Base-by-base conservation (phyloP, 2,113 vertebrate species). In the Hippocampus abdominalis region DNA sequence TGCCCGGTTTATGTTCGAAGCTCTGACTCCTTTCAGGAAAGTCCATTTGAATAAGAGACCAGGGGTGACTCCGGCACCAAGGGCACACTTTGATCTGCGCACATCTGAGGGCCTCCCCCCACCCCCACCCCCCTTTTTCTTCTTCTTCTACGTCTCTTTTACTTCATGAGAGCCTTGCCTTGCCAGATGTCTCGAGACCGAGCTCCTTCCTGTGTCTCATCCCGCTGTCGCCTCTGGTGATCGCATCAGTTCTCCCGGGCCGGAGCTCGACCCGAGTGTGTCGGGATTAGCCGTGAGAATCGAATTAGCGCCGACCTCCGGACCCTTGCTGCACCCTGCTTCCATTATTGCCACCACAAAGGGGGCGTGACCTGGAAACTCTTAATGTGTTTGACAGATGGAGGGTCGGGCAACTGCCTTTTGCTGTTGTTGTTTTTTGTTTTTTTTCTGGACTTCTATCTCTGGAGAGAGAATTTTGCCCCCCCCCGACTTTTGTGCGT, bases 161-260 rank as follows among this genome's bases (percentile, higher is more conserved):
- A n/a, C 66, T 71, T 75, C 86, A 76, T 81, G 72, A 81, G 81
- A 86, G 84, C 82, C 74, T 85, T 77, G 82, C 84, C 79, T 86
- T 68, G 85, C 91, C 91, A 92, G 89, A 92, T 93, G 90, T 91
- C 87, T 87, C 79, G 83, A 90, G 87, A 88, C 84, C 88, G 81
- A 82, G 79, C 86, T 85, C 80, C 89, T 90, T 91, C 90, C 91
- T 91, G 90, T 82, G 78, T 90, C 87, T 89, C 87, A 88, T 89
- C 88, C 88, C 84, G 82, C 84, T 78, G 75, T 90, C 80, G 84
- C 88, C 89, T 79, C 85, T 79, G 85, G 90, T 89, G 88, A 88
- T 78, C 59, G 15, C 75, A 53, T 64, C 51, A 57, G 40, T 83
- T 79, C 69, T 80, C 66, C 75, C 15, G 8, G 74, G 73, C 79